Evolutionary conservation across 2,888 invertebrate species (phyloP).

Genomic region (Microplitis manilae): DNA sequence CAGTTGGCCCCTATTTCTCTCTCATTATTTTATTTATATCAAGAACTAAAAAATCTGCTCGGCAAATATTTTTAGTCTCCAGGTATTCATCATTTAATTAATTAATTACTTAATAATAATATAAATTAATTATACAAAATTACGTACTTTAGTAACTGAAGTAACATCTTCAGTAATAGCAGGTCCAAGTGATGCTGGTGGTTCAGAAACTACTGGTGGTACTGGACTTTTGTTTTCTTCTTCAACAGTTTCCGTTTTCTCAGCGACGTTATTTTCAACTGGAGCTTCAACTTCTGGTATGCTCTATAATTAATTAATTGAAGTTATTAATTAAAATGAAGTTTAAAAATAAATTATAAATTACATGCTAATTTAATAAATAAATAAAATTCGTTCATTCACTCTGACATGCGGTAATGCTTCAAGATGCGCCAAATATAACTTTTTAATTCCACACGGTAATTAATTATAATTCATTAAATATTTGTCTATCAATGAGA

Average conservation of each 20-base stretch:
- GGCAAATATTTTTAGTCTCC: conserved; percentile 55
- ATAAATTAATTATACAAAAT: neutral
- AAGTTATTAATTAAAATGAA: neutral
- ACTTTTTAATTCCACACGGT: neutral
- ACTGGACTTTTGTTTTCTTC: conserved; percentile 63
- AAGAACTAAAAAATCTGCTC: conserved; percentile 59
- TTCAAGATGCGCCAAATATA: neutral
- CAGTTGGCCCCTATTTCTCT: conserved; percentile 67
- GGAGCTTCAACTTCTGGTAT: conserved; percentile 60
- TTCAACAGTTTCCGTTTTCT: conserved; percentile 62
- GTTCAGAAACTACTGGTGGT: conserved; percentile 62
- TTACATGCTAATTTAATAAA: neutral
- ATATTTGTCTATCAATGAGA: neutral
- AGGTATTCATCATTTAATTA: conserved; percentile 66
- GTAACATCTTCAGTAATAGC: conserved; percentile 70
- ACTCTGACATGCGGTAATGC: neutral
- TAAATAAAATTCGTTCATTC: neutral
- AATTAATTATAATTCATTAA: neutral
- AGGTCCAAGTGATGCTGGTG: conserved; percentile 60
- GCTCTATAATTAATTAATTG: conserved; percentile 54
- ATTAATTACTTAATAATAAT: conserved; percentile 4
- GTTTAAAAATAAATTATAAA: neutral
- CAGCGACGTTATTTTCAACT: conserved; percentile 59
- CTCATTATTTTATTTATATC: conserved; percentile 51
- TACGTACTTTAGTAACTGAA: conserved; percentile 67